phyloP scores from a whole-genome alignment of 2,888 invertebrate species.

The Tinea trinotella region DNA sequence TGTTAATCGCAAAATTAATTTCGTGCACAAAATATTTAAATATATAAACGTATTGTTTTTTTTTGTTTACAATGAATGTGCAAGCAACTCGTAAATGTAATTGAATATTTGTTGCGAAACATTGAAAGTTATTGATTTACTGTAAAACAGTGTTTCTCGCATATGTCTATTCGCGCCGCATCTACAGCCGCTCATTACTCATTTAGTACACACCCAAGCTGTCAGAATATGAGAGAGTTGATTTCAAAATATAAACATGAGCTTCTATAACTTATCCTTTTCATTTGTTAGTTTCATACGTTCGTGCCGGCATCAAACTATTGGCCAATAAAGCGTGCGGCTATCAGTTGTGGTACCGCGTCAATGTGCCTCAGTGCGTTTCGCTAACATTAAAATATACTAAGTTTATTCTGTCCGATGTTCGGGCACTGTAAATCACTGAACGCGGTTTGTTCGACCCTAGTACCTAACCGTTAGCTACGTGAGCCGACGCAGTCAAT shows the following conservation, averaged over 20 bases:
- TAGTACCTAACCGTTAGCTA: conserved; percentile 43
- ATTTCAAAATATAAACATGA: conserved; percentile 14
- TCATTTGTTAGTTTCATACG: conserved; percentile 3
- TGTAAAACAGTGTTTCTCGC: conserved; percentile 10
- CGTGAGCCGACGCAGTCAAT: conserved; percentile 6
- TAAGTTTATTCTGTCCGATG: conserved; percentile 51
- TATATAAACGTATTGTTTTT: neutral
- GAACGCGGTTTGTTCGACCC: conserved; percentile 25
- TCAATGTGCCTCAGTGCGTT: conserved; percentile 17
- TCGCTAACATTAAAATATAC: conserved; percentile 26
- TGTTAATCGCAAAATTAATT: neutral
- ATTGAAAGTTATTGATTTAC: conserved; percentile 6
- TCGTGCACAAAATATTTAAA: neutral
- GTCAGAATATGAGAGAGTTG: conserved; percentile 2
- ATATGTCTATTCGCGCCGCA: neutral
- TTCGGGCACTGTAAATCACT: conserved; percentile 51
- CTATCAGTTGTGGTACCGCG: conserved; percentile 16
- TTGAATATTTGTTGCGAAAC: conserved; percentile 8
- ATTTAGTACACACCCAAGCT: conserved; percentile 11
- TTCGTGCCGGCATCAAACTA: conserved; percentile 14
- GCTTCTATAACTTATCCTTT: conserved; percentile 10
- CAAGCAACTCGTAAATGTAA: conserved; percentile 1
- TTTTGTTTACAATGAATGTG: neutral
- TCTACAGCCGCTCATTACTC: conserved; percentile 6
- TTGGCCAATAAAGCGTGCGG: conserved; percentile 19